A percentile compares a stretch with the other conserved stretches of the same genome.
phyloP scores from a whole-genome alignment of 2,888 invertebrate genomes.

The Lasius platythorax region DNA sequence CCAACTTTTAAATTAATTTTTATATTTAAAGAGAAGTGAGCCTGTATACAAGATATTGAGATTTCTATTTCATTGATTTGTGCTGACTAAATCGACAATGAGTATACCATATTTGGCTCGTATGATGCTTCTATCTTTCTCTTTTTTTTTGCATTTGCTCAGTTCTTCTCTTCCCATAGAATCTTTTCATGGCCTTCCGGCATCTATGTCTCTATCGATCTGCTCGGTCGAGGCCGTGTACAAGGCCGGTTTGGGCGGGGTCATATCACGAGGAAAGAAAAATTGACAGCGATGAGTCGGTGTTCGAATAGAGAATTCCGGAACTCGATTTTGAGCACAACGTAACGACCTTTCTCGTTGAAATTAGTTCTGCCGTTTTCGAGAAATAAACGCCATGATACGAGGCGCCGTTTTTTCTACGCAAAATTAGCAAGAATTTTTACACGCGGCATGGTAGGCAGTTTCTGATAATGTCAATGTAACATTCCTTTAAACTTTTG shows the following conservation, averaged over 20 bases:
- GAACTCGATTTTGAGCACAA: conserved; percentile 17
- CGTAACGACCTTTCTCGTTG: not conserved
- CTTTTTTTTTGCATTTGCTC: conserved; percentile 14
- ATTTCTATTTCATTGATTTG: conserved; percentile 34
- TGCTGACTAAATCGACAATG: conserved; percentile 44
- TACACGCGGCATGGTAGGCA: not conserved
- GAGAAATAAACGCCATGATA: not conserved
- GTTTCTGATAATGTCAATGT: not conserved
- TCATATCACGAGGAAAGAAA: conserved; percentile 58
- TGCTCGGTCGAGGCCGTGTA: conserved; percentile 61
- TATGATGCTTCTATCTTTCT: conserved; percentile 20
- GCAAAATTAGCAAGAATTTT: not conserved
- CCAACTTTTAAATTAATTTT: conserved; percentile 23
- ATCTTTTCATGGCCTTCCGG: conserved; percentile 68
- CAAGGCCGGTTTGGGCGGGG: conserved; percentile 69
- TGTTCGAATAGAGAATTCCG: not conserved
- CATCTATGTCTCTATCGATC: conserved; percentile 74
- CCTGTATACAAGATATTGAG: not conserved
- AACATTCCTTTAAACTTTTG: not conserved
- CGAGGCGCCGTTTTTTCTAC: not conserved
- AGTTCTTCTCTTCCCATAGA: conserved; percentile 63
- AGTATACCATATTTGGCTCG: conserved; percentile 46
- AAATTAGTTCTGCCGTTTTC: not conserved
- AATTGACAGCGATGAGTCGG: conserved; percentile 56
- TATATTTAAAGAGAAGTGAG: not conserved